Conservation (phyloP, 2,888 invertebrate species). For the Laspeyria flexula region DNA sequence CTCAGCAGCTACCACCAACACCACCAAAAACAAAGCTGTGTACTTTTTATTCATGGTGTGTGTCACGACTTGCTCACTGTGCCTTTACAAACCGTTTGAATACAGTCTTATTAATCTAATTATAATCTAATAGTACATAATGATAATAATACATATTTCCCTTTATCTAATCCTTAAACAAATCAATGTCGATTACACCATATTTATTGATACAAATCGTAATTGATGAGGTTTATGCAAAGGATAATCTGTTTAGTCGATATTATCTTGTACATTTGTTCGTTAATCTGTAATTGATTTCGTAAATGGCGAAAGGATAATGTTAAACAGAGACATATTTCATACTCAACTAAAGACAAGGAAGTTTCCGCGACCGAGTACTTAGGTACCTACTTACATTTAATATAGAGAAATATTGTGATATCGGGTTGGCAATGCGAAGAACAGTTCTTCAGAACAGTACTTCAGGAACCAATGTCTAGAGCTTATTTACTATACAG, state of each 20-base stretch:
- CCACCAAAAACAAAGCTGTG: conserved; percentile 55
- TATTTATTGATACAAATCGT: conserved; percentile 52
- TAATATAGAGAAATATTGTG: too few relatives aligned
- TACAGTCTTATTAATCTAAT: background rate
- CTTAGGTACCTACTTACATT: too few relatives aligned
- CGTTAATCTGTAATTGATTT: background rate
- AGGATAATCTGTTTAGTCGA: conserved; percentile 26
- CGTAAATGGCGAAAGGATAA: background rate
- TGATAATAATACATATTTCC: background rate
- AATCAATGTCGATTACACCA: conserved; percentile 57
- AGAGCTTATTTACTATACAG: too few relatives aligned
- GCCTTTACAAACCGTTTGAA: conserved; percentile 24
- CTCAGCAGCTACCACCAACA: conserved; percentile 62
- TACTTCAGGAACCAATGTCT: too few relatives aligned
- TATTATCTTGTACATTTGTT: background rate
- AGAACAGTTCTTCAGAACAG: too few relatives aligned
- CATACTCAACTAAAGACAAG: too few relatives aligned
- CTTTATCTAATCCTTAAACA: conserved; percentile 49
- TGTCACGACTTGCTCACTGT: conserved; percentile 34
- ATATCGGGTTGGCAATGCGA: too few relatives aligned
- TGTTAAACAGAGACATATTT: background rate
- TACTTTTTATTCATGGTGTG: conserved; percentile 62
- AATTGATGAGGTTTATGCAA: conserved; percentile 57
- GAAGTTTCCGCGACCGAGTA: too few relatives aligned
- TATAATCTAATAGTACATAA: background rate